Base-by-base conservation (phyloP, 2,797 vertebrate species). In the Acipenser ruthenus region DNA sequence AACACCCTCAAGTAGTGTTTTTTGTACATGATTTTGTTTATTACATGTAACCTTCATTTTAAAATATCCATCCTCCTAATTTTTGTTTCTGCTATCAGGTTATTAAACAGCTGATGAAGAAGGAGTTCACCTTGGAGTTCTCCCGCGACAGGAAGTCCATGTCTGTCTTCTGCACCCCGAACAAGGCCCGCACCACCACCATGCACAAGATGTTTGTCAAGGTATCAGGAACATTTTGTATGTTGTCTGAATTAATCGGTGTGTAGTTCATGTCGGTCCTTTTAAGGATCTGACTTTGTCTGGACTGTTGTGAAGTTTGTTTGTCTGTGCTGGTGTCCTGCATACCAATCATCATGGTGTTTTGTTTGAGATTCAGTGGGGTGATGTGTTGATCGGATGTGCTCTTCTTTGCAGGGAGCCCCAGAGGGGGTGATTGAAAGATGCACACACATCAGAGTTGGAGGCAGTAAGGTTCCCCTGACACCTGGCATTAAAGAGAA, bases 51-150 rank as follows among this genome's bases (percentile, higher is more conserved):
- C 15, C 15, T 18, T 37, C 23, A 37, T 37, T 37, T 37, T 37
- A 4, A 37, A 37, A 37, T 37, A 37, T 37, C 37, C 37, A 37
- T 37, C 37, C 5, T 37, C 37, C 37, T 37, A 37, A 37, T 37
- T 37, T 9, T 4, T 8, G 8, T 10, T 55, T 50, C 18, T 62
- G n/a, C 8, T 63, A 65, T 71, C 67, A 96, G 97, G 96, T 99
- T 68, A 96, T 99, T 72, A 98, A 96, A 76, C 97, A 99, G 74
- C 86, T 99, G 62, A 98, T 99, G 96, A 99, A 93, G 84, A 99
- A 99, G 64, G 96, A 99, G 76, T 94, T 99, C 70, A 99, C 97
- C 1, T 74, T 99, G 68, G 97, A 99, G 69, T 99, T 99, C 78
- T 98, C 97, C 53, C 88, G 96, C 61, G 97, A 99, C 78, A 87